Conservation (phyloP, 2,113 vertebrate genomes). For the Cynoglossus semilaevis region DNA sequence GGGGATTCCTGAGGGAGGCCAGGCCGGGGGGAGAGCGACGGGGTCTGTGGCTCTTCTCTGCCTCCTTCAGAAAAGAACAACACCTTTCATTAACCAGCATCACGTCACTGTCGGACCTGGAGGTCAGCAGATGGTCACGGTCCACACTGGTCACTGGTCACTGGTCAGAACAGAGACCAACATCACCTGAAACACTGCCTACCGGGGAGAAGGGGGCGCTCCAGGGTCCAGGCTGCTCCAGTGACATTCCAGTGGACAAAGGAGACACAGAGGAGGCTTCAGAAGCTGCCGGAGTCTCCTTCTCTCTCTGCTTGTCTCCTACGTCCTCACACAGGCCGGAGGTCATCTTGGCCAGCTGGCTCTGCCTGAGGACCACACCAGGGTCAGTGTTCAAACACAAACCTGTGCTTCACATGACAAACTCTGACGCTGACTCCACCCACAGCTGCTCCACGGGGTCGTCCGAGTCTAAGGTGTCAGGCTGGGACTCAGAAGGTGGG, state of each 20-base stretch:
- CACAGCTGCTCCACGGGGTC: conserved; percentile 76
- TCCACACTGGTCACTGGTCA: too few relatives aligned
- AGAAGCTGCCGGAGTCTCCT: conserved; percentile 24
- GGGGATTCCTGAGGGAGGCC: conserved; percentile 55
- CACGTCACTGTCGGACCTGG: too few relatives aligned
- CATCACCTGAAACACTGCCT: neutral
- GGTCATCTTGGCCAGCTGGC: conserved; percentile 70
- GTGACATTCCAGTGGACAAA: conserved; percentile 1
- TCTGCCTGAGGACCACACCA: conserved; percentile 61
- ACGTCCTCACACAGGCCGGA: conserved; percentile 54
- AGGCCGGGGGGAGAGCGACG: conserved; percentile 59
- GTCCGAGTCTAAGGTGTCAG: conserved; percentile 9
- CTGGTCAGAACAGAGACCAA: too few relatives aligned
- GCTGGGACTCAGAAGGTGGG: conserved; percentile 57
- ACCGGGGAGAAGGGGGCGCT: conserved; percentile 25
- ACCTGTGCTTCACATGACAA: neutral
- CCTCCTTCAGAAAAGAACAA: conserved; percentile 23
- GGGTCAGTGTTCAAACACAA: too few relatives aligned
- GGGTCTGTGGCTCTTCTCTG: conserved; percentile 1
- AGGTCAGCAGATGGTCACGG: too few relatives aligned
- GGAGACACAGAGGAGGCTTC: conserved; percentile 51
- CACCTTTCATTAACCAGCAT: neutral
- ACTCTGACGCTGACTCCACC: conserved; percentile 29
- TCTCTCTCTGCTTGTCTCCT: conserved; percentile 47
- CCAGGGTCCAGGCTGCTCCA: conserved; percentile 37